Evolutionary conservation across 1,140 invertebrate species (phyloP).

Genomic region (Ptiloglossa arizonensis): DNA sequence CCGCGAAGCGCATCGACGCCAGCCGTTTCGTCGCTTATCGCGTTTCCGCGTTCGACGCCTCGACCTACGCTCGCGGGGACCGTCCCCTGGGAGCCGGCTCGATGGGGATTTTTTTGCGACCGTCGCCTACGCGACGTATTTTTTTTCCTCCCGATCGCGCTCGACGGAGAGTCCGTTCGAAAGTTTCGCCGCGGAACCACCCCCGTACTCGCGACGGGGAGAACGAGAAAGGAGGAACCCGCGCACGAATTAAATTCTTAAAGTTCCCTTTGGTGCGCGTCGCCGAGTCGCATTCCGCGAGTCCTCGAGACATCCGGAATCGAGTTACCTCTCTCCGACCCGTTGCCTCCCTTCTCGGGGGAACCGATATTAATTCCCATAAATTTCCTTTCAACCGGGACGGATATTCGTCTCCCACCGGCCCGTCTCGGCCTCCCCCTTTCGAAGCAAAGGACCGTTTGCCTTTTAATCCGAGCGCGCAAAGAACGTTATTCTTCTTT

Average conservation of each 20-base stretch:
- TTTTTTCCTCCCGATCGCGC: slow-evolving; percentile 28
- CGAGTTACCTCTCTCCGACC: slow-evolving; percentile 32
- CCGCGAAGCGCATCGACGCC: slow-evolving; percentile 58
- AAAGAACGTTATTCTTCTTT: slow-evolving; percentile 79
- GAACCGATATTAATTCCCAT: slow-evolving; percentile 82
- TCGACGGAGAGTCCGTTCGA: slow-evolving; percentile 2
- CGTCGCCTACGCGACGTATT: slow-evolving; percentile 56
- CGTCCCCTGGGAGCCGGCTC: slow-evolving; percentile 74
- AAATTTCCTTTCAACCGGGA: slow-evolving; percentile 81
- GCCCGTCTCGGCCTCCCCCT: not conserved
- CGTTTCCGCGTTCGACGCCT: slow-evolving; percentile 76
- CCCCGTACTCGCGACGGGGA: not conserved
- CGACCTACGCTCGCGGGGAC: slow-evolving; percentile 49
- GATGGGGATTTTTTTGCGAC: slow-evolving; percentile 81
- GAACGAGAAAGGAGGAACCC: slow-evolving; percentile 14
- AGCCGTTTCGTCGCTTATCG: slow-evolving; percentile 81
- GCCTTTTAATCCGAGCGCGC: slow-evolving; percentile 80
- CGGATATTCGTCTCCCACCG: slow-evolving; percentile 61
- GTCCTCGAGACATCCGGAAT: slow-evolving; percentile 69
- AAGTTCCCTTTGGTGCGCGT: slow-evolving; percentile 79
- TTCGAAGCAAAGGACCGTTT: slow-evolving; percentile 70
- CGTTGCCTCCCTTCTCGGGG: slow-evolving; percentile 64
- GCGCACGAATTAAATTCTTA: slow-evolving; percentile 82
- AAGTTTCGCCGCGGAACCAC: not conserved
- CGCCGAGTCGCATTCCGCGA: slow-evolving; percentile 80